phyloP scores from a whole-genome alignment of 2,888 invertebrate genomes.

The Cephus runcator region DNA sequence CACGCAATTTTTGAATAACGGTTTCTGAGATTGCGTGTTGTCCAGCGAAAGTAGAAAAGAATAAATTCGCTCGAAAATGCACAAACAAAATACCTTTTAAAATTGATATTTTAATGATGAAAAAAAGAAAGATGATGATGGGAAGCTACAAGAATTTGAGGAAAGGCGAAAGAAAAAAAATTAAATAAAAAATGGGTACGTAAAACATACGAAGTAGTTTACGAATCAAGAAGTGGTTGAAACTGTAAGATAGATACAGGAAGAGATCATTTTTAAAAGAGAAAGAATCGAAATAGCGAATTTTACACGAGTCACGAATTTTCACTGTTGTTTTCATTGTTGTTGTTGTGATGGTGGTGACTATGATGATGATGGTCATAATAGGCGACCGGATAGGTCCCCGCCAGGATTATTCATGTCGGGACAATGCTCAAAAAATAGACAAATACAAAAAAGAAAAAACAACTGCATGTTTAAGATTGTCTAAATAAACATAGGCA shows the following conservation, averaged over 20 bases:
- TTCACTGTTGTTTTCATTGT: background rate
- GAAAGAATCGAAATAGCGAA: background rate
- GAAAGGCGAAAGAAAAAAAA: background rate
- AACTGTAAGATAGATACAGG: background rate
- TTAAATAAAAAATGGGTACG: background rate
- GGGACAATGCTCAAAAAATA: background rate
- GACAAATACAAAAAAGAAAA: background rate
- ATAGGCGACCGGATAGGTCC: background rate
- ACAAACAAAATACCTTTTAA: background rate
- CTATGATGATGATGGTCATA: background rate
- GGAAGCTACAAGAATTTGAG: background rate
- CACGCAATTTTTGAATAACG: background rate
- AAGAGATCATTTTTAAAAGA: background rate
- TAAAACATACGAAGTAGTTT: background rate
- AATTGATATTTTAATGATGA: background rate
- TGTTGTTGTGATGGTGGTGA: background rate
- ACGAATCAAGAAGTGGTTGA: background rate
- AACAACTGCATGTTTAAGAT: background rate
- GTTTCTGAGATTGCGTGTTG: background rate
- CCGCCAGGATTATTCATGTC: background rate
- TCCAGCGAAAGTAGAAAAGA: background rate
- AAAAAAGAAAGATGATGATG: background rate
- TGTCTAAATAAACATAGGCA: background rate
- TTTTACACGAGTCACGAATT: background rate
- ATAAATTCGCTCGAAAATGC: background rate